These are phyloP conservation scores for Cosmia trapezina DNA, from an alignment of 2,888 invertebrate species.

Conservation along the genomic window DNA sequence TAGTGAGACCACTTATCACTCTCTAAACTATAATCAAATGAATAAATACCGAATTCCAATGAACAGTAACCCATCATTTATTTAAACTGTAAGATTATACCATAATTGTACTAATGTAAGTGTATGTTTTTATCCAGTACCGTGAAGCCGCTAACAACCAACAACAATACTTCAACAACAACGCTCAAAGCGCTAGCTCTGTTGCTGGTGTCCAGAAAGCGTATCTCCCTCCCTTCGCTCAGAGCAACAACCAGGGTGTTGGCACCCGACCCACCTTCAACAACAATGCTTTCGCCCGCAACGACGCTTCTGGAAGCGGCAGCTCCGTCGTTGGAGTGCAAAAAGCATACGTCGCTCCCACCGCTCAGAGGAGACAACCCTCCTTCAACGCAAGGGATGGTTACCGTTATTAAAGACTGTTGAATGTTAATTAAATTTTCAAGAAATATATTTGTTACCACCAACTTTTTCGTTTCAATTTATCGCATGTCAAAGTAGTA, in stretches of 20 bases:
- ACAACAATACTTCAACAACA: constrained; percentile 59
- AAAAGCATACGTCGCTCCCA: constrained; percentile 79
- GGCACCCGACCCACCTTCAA: constrained; percentile 19
- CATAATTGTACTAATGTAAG: too few species aligned
- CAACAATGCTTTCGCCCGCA: constrained; percentile 56
- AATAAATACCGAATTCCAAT: not conserved
- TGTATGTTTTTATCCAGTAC: constrained; percentile 72
- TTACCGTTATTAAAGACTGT: constrained; percentile 71
- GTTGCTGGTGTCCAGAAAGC: constrained; percentile 65
- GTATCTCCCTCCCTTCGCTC: constrained; percentile 76
- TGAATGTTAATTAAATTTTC: constrained; percentile 32
- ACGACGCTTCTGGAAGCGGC: constrained; percentile 68
- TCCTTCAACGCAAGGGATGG: constrained; percentile 75
- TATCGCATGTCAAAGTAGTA: not conserved
- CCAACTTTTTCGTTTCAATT: not conserved
- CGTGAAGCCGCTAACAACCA: constrained; percentile 73
- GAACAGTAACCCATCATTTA: not conserved
- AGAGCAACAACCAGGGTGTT: constrained; percentile 52
- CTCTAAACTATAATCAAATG: not conserved
- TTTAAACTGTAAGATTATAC: too few species aligned
- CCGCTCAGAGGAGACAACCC: constrained; percentile 61
- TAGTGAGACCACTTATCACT: not conserved
- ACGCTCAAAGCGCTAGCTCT: constrained; percentile 50
- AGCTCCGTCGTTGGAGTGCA: constrained; percentile 53
- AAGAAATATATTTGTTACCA: constrained; percentile 44